Evolutionary conservation across 1,140 invertebrate genomes (phyloP).

Genomic region (Neodiprion virginianus): DNA sequence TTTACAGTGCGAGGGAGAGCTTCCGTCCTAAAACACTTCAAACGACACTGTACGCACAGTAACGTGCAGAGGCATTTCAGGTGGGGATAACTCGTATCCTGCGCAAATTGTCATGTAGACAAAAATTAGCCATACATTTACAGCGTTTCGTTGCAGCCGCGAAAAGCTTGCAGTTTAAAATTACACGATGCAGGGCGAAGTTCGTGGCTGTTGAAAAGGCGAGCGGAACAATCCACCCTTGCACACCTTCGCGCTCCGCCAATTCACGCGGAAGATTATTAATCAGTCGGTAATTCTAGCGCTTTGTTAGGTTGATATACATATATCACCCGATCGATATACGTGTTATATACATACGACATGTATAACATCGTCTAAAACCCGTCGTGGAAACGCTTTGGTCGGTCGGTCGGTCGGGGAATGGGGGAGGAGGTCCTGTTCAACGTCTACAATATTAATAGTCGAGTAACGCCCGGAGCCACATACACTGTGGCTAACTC

Average conservation of each 20-base stretch:
- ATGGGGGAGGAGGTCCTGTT: neutral
- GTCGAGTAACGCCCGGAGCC: neutral
- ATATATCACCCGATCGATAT: neutral
- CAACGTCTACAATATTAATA: neutral
- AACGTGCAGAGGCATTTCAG: no score
- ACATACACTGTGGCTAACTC: neutral
- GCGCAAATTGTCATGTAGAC: no score
- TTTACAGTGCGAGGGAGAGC: conserved; percentile 26
- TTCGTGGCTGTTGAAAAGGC: no score
- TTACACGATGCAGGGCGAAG: no score
- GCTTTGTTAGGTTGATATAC: neutral
- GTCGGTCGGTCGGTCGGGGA: neutral
- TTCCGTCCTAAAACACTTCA: no score
- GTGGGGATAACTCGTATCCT: no score
- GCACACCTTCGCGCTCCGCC: no score
- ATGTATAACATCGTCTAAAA: neutral
- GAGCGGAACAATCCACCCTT: no score
- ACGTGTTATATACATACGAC: neutral
- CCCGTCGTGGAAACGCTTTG: neutral
- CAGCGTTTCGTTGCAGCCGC: no score
- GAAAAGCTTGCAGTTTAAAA: no score
- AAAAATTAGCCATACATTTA: no score
- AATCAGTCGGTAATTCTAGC: neutral
- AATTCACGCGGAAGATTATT: neutral
- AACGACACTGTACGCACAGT: no score